These are phyloP conservation scores for Tetrao urogallus DNA, from an alignment of 2,113 vertebrate genomes.

Conservation along the genomic window DNA sequence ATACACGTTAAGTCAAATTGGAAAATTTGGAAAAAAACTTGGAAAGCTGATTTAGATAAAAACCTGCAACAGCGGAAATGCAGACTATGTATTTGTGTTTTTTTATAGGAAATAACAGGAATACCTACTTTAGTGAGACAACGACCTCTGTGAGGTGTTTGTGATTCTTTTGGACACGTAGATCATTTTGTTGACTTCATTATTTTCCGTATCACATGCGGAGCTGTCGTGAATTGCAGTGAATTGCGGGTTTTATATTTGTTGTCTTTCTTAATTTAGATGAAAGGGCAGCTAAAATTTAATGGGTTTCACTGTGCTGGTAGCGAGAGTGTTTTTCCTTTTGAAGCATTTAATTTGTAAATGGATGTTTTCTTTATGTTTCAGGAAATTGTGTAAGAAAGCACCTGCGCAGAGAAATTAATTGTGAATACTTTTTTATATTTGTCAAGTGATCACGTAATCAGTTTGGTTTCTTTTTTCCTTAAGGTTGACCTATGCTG, in stretches of 20 bases:
- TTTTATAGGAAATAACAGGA: background rate
- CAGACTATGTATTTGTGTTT: background rate
- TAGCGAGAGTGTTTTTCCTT: background rate
- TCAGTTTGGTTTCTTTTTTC: background rate
- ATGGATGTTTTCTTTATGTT: background rate
- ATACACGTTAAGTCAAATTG: background rate
- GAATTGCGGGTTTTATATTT: background rate
- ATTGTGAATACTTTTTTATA: background rate
- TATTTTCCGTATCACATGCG: background rate
- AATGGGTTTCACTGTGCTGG: background rate
- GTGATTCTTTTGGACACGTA: background rate
- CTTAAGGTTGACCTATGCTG: slow-evolving; percentile 86
- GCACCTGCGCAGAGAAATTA: background rate
- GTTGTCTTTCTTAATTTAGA: background rate
- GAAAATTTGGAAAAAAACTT: background rate
- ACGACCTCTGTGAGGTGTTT: background rate
- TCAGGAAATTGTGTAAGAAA: background rate
- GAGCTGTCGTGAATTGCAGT: background rate
- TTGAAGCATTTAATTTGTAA: background rate
- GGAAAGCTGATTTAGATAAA: background rate
- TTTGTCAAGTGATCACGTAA: background rate
- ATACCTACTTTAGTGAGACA: background rate
- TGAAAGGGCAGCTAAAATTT: background rate
- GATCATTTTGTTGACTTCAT: background rate
- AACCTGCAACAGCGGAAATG: background rate